These are phyloP conservation scores for Eristalis intricaria DNA, from an alignment of 2,888 invertebrate genomes.

Conservation along the genomic window DNA sequence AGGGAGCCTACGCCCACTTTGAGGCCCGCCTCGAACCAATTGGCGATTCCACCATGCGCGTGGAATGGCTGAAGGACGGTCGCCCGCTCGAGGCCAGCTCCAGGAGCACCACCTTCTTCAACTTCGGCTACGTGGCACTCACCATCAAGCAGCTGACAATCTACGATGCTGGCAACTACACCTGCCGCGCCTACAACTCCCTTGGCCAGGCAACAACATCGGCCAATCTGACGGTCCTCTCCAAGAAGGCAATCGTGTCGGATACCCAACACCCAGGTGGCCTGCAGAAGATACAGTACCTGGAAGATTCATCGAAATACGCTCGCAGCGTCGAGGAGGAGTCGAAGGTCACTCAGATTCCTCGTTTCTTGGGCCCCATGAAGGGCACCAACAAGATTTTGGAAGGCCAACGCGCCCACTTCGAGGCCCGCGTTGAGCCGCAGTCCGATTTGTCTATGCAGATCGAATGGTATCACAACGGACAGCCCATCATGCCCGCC, in stretches of 20 bases:
- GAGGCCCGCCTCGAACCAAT: slow-evolving; percentile 97
- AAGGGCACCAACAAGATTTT: slow-evolving; percentile 96
- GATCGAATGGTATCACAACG: slow-evolving; percentile 99
- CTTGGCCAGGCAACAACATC: slow-evolving; percentile 92
- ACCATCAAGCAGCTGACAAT: slow-evolving; percentile 95
- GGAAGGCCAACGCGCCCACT: slow-evolving; percentile 96
- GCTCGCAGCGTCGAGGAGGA: slow-evolving; percentile 87
- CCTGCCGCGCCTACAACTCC: slow-evolving; percentile 93
- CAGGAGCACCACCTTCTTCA: slow-evolving; percentile 95
- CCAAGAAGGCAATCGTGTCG: slow-evolving; percentile 91
- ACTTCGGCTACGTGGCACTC: slow-evolving; percentile 96
- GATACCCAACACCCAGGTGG: slow-evolving; percentile 97
- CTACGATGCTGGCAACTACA: slow-evolving; percentile 94
- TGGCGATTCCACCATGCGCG: slow-evolving; percentile 93
- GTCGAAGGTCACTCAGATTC: slow-evolving; percentile 88
- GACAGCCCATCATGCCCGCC: slow-evolving; percentile 92
- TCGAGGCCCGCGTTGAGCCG: slow-evolving; percentile 97
- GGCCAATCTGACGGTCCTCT: slow-evolving; percentile 91
- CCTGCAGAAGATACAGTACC: slow-evolving; percentile 93
- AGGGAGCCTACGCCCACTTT: slow-evolving; percentile 97
- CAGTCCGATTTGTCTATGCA: slow-evolving; percentile 95
- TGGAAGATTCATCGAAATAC: slow-evolving; percentile 92
- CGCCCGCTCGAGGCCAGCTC: slow-evolving; percentile 95
- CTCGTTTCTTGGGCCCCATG: slow-evolving; percentile 92
- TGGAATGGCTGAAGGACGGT: slow-evolving; percentile 97